Base-by-base conservation (phyloP, 1,140 invertebrate species). In the Hyposmocoma kahamanoa region DNA sequence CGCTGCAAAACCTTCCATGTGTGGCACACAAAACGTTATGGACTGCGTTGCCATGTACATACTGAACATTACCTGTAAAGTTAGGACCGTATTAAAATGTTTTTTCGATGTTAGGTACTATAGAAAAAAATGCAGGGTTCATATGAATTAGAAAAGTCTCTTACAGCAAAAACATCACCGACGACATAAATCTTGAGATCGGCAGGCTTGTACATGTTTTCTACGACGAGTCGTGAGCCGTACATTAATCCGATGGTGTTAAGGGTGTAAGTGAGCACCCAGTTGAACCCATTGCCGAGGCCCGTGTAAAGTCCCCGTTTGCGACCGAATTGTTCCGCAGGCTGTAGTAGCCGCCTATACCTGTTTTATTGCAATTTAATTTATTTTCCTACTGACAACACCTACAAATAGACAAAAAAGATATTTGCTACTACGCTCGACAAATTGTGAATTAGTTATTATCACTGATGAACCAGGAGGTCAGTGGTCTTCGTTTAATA, bases 161-260 rank as follows among this genome's bases (percentile, higher is more conserved):
- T 89, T 67, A 94, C 92, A 56, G 89, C 90, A 54, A 93, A 90
- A 21, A 93, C 85, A 50, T 88, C 88, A 21, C 90, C 91, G 10
- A 92, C 89, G 1, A 89, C 87, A 48, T 92, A 92, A 51, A 87
- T 85, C 45, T 80, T 81, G 17, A 91, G 78, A 6, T 88, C 85
- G 2, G 71, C 36, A 0, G 83, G 75, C 21, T 84, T 75, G 50
- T 87, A 49, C 30, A 88, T 84, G 54, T 91, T 90, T 0, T 83
- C 71, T 0, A 92, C 62, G n/a, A 94, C 89, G 1, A 95, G 87
- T 57, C 90, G 87, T 0, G 93, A 90, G 1, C 94, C 95, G 83
- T 94, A 96, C 88, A 92, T 95, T 62, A 96, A 94, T 0, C 93
- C 92, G 3, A 96, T 87, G n/a, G 92, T 90, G 67, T 94, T 96